Conservation (phyloP, 2,113 vertebrate species). For the Acrocephalus arundinaceus region DNA sequence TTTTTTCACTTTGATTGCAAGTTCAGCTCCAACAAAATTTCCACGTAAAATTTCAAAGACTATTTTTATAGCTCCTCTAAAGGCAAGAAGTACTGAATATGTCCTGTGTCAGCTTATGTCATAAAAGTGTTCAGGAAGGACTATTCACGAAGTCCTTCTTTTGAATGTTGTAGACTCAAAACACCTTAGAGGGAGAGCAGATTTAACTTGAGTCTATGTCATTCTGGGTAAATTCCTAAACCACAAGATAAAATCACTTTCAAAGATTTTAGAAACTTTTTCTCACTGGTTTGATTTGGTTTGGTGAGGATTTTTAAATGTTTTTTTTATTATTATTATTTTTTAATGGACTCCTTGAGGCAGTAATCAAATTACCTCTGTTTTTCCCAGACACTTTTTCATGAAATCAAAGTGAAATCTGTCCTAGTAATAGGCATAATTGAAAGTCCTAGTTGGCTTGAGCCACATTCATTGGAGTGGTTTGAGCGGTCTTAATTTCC, state of each 20-base stretch:
- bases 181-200: not conserved
- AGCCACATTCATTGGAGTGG: not conserved
- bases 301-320: not conserved
- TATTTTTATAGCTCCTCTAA: not conserved
- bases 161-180: not conserved
- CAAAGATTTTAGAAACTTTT: not conserved
- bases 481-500: accelerated
- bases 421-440: not conserved
- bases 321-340: too few species aligned
- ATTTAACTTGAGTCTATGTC: not conserved
- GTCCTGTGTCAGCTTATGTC: not conserved
- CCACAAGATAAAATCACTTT: not conserved
- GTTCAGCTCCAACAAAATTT: not conserved
- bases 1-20: not conserved
- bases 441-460: not conserved
- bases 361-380: not conserved
- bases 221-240: not conserved
- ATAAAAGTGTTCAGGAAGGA: not conserved
- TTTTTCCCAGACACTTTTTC: not conserved
- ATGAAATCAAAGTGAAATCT: not conserved
- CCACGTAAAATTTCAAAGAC: not conserved
- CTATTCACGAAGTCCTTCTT: not conserved
- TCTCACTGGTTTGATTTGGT: not conserved
- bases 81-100: not conserved
- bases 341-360: not conserved